Base-by-base conservation (phyloP, 2,797 vertebrate species). In the Anniella stebbinsi region DNA sequence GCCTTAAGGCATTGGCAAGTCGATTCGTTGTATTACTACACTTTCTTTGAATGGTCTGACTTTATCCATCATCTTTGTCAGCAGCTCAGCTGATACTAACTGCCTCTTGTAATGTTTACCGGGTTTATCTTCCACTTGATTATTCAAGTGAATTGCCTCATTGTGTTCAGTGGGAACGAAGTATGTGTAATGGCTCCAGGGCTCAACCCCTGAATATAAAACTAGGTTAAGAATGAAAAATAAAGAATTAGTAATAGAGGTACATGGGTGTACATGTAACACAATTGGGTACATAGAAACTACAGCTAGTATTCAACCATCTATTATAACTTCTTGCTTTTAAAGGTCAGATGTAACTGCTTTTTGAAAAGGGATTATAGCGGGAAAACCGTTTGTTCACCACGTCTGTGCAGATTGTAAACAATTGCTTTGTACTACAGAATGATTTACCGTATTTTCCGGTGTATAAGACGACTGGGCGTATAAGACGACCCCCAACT, bases 381-480 rank as follows among this genome's bases (percentile, higher is more conserved):
- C 92, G 95, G 93, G 92, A 96, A 97, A 96, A 86, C 92, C 81
- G 93, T 95, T 92, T 95, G 87, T 96, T 96, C 95, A 94, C 93
- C 94, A 96, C 93, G 97, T 89, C 48, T 92, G 93, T 88, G 87
- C 94, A 95, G 80, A 69, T 93, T 82, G 94, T 94, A 91, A 3
- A 30, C 36, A 91, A 86, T 66, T 18, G 25, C 85, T 94, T 95
- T 95, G 92, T 88, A 88, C 89, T 94, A 76, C 89, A 60, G 86
- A 93, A 93, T 93, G 94, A 94, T 90, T 96, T 51, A n/a, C n/a
- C n/a, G n/a, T n/a, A n/a, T n/a, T n/a, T n/a, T n/a, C n/a, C n/a
- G n/a, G n/a, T n/a, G n/a, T n/a, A n/a, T n/a, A n/a, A n/a, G n/a
- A n/a, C n/a, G n/a, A n/a, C n/a, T n/a, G n/a, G n/a, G n/a, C n/a